A percentile compares a stretch with the other conserved stretches of the same genome.
Conservation (phyloP, 1,140 invertebrate genomes). For the Holcopasites calliopsidis region DNA sequence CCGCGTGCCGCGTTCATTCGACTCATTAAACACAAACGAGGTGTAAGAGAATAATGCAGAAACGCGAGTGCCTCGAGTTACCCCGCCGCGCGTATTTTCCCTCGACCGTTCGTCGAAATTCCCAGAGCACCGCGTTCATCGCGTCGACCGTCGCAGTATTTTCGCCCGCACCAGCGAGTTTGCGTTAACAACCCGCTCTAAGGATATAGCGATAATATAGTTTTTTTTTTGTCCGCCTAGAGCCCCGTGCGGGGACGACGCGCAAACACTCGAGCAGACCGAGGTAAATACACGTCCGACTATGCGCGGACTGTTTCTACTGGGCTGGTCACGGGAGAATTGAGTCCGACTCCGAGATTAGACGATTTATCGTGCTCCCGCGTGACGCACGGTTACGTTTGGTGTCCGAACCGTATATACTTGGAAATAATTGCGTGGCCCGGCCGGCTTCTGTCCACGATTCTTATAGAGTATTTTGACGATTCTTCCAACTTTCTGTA, state of each 20-base stretch:
- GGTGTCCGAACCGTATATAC: slow-evolving; percentile 5
- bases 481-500: no score
- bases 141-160: neutral
- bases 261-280: neutral
- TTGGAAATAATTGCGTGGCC: neutral
- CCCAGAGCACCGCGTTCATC: no score
- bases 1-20: slow-evolving; percentile 21
- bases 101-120: neutral
- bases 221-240: neutral
- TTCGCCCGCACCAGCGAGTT: neutral
- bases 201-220: neutral
- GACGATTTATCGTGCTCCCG: neutral
- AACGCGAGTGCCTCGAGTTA: neutral
- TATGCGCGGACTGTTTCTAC: neutral
- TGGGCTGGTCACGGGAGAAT: neutral
- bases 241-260: neutral
- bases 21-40: slow-evolving; percentile 34
- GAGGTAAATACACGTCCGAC: neutral
- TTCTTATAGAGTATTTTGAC: no score
- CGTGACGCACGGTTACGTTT: slow-evolving; percentile 6
- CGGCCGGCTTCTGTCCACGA: neutral
- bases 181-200: neutral
- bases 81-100: neutral
- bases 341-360: slow-evolving; percentile 16
- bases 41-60: slow-evolving; percentile 9